Conservation (phyloP, 1,140 invertebrate genomes). For the Drosophila bocki region DNA sequence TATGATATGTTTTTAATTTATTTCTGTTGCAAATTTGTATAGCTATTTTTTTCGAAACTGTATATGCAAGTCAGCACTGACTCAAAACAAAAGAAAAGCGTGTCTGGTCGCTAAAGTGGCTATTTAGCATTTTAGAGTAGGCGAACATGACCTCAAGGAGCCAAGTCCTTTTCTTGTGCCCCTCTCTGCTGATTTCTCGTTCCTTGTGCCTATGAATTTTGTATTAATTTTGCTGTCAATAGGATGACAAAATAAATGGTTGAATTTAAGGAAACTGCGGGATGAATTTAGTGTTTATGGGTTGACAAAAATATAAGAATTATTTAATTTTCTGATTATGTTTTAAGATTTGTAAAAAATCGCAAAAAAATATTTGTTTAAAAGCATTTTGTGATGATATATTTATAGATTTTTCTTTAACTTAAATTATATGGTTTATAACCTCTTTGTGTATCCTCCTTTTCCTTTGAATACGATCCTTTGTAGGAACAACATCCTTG, state of each 20-base stretch:
- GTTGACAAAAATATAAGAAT: neutral
- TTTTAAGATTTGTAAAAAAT: neutral
- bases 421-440: neutral
- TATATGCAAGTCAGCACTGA: neutral
- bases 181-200: slow-evolving; percentile 1
- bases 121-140: slow-evolving; percentile 83
- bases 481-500: neutral
- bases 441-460: neutral
- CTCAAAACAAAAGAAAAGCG: slow-evolving; percentile 36
- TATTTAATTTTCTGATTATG: neutral
- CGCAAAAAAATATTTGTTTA: neutral
- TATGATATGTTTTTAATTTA: no score
- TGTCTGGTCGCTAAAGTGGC: slow-evolving; percentile 78
- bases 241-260: slow-evolving; percentile 13
- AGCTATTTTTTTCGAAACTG: neutral
- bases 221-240: slow-evolving; percentile 71
- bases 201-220: slow-evolving; percentile 60
- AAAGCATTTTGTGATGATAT: no score
- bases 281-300: slow-evolving; percentile 30
- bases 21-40: neutral
- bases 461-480: neutral
- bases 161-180: slow-evolving; percentile 6
- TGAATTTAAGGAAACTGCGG: slow-evolving; percentile 38
- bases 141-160: slow-evolving; percentile 56
- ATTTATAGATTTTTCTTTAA: neutral